phyloP scores from a whole-genome alignment of 2,888 invertebrate genomes.

The Xestoiulus laeticollis region DNA sequence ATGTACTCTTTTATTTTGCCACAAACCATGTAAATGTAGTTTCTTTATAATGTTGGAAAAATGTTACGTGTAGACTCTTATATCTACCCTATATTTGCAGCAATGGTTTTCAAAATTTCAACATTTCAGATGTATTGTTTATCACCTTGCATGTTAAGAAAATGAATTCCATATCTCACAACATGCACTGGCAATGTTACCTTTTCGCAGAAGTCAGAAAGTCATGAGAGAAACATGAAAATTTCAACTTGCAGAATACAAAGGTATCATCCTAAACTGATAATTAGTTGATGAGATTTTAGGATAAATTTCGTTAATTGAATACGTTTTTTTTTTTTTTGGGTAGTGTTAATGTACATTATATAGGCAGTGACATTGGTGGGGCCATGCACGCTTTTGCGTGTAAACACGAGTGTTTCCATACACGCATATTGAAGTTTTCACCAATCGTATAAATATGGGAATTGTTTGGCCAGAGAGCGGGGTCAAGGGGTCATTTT shows the following conservation, averaged over 20 bases:
- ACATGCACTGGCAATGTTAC: background rate
- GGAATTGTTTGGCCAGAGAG: background rate
- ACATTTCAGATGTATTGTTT: too few relatives aligned
- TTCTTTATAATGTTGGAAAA: too few relatives aligned
- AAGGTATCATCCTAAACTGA: background rate
- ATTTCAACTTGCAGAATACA: background rate
- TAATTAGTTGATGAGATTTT: background rate
- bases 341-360: background rate
- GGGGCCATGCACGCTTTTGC: background rate
- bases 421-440: background rate
- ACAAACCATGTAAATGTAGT: too few relatives aligned
- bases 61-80: too few relatives aligned
- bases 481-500: slow-evolving; percentile 21
- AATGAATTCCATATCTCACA: slow-evolving; percentile 23
- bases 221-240: background rate
- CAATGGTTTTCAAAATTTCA: too few relatives aligned
- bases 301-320: background rate
- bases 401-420: background rate
- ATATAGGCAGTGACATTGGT: background rate
- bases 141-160: background rate
- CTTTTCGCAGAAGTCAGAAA: background rate
- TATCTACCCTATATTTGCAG: too few relatives aligned
- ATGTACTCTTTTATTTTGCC: too few relatives aligned
- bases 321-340: background rate
- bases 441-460: background rate